Conservation (phyloP, 2,888 invertebrate species). For the Drosophila rubida region DNA sequence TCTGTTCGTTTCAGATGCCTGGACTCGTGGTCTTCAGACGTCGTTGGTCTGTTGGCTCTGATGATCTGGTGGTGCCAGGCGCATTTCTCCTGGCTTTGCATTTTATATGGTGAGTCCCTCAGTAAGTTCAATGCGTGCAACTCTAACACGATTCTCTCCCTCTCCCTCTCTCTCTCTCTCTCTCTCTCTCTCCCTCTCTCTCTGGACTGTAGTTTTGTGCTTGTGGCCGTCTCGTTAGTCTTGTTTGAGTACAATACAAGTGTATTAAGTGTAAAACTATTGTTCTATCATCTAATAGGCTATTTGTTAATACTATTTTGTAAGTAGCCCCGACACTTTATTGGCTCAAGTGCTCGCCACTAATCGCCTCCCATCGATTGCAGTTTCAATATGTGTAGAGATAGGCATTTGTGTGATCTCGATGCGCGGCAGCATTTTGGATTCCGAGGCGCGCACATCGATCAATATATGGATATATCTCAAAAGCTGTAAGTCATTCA, state of each 20-base stretch:
- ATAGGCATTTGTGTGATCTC: constrained; percentile 90
- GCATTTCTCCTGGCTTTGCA: constrained; percentile 91
- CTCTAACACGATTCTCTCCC: not conserved
- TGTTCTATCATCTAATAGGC: constrained; percentile 85
- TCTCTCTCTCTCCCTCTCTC: not conserved
- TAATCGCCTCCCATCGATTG: constrained; percentile 3
- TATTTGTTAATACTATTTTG: constrained; percentile 84
- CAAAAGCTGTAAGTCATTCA: constrained; percentile 88
- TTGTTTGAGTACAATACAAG: constrained; percentile 83
- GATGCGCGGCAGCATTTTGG: constrained; percentile 92
- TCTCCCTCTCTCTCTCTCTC: not conserved
- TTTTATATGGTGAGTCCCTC: constrained; percentile 89
- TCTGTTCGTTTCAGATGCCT: constrained; percentile 88
- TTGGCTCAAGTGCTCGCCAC: not conserved
- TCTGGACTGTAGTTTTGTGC: constrained; percentile 79
- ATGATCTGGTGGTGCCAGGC: constrained; percentile 94
- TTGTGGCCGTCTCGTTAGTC: constrained; percentile 83
- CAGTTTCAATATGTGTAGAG: constrained; percentile 88
- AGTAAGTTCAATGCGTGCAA: not conserved
- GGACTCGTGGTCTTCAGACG: constrained; percentile 93
- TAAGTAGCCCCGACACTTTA: constrained; percentile 73
- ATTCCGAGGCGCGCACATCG: constrained; percentile 89
- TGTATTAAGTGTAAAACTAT: constrained; percentile 83
- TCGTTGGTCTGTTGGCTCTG: constrained; percentile 95
- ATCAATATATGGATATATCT: constrained; percentile 93